These are phyloP conservation scores for Drosophila pseudoobscura DNA, from an alignment of 1,140 invertebrate species.

Conservation along the genomic window DNA sequence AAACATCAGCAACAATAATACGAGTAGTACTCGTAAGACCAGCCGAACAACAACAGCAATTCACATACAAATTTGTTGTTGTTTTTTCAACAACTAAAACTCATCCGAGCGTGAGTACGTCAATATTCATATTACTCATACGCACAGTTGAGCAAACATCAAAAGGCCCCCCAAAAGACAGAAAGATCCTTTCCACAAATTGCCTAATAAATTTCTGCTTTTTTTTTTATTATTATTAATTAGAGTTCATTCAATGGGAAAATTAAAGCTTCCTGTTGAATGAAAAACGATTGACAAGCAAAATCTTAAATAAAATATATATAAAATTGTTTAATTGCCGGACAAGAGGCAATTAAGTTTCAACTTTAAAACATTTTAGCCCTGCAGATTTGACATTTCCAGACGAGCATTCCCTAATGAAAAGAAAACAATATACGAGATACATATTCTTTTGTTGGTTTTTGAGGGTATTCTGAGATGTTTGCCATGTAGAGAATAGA, in stretches of 20 bases:
- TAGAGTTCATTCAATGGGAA: slow-evolving; percentile 15
- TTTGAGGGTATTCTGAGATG: too few species aligned
- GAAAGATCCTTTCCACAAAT: slow-evolving; percentile 9
- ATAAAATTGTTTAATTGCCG: background rate
- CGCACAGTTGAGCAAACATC: slow-evolving; percentile 53
- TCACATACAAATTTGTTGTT: slow-evolving; percentile 31
- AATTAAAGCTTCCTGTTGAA: slow-evolving; percentile 9
- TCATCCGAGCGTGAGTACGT: slow-evolving; percentile 51
- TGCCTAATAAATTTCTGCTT: slow-evolving; percentile 7
- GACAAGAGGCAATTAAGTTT: too few species aligned
- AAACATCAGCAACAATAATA: slow-evolving; percentile 16
- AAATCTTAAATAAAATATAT: slow-evolving; percentile 9
- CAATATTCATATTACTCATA: slow-evolving; percentile 66
- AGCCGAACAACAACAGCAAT: slow-evolving; percentile 18
- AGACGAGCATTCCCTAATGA: too few species aligned
- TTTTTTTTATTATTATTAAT: slow-evolving; percentile 13
- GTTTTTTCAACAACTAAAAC: slow-evolving; percentile 55
- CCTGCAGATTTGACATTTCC: too few species aligned
- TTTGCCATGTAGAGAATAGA: too few species aligned
- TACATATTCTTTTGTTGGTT: too few species aligned
- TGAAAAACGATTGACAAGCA: background rate
- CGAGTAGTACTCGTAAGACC: slow-evolving; percentile 1
- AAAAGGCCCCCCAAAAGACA: slow-evolving; percentile 24
- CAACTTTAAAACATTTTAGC: too few species aligned
- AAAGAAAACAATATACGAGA: too few species aligned